phyloP scores from a whole-genome alignment of 1,140 invertebrate genomes.

The Drosophila albomicans region DNA sequence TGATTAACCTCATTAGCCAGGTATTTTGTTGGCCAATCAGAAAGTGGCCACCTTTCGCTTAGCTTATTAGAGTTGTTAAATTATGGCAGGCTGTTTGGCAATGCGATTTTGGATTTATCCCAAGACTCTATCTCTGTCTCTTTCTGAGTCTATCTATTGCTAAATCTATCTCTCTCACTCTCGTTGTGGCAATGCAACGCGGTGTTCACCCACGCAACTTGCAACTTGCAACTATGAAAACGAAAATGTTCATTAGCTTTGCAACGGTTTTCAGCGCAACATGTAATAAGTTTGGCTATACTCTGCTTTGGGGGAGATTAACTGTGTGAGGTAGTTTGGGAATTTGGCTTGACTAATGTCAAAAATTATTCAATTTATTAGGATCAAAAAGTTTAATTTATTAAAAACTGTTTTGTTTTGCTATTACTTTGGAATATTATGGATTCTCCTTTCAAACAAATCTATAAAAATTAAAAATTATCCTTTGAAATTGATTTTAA shows the following conservation, averaged over 20 bases:
- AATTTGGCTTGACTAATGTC: no score
- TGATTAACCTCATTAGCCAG: constrained; percentile 65
- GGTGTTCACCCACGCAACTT: constrained; percentile 64
- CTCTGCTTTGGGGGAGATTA: not conserved
- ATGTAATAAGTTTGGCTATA: constrained; percentile 71
- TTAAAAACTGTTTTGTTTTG: no score
- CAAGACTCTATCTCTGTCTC: constrained; percentile 12
- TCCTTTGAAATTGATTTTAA: no score
- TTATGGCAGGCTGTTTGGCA: constrained; percentile 66
- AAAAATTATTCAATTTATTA: no score
- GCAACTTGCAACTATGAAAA: constrained; percentile 59
- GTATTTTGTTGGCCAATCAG: constrained; percentile 60
- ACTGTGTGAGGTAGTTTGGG: not conserved
- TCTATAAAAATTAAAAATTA: no score
- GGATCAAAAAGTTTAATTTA: no score
- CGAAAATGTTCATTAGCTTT: constrained; percentile 82
- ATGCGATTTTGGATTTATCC: constrained; percentile 30
- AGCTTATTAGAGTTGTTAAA: constrained; percentile 77
- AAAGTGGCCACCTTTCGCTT: constrained; percentile 49
- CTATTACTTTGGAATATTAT: no score
- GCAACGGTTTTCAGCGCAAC: constrained; percentile 79
- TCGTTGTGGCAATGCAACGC: not conserved
- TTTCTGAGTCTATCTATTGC: not conserved
- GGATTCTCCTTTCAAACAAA: no score
- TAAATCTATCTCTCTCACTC: constrained; percentile 2